phyloP scores from a whole-genome alignment of 2,888 invertebrate genomes.

The Hyalella azteca region DNA sequence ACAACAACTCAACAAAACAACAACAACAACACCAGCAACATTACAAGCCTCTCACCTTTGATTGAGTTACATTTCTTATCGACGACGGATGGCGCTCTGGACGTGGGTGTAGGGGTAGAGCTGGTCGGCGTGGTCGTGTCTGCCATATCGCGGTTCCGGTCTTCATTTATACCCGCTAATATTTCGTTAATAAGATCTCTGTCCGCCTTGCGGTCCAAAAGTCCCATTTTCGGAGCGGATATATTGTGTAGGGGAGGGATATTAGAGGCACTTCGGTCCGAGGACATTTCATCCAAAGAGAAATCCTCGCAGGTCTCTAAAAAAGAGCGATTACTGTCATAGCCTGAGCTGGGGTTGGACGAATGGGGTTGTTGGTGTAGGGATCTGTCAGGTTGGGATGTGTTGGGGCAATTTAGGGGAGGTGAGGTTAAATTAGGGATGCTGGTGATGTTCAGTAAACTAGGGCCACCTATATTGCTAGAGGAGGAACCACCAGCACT shows the following conservation, averaged over 20 bases:
- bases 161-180: conserved; percentile 30
- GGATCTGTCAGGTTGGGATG: not conserved
- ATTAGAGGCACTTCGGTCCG: not conserved
- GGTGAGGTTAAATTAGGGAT: conserved; percentile 18
- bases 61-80: conserved; percentile 38
- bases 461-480: not conserved
- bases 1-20: too few species aligned
- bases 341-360: not conserved
- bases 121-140: conserved; percentile 31
- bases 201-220: conserved; percentile 10
- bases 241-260: conserved; percentile 9
- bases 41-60: conserved; percentile 35
- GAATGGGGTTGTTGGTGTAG: conserved; percentile 16
- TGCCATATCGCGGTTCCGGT: not conserved
- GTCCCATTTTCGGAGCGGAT: conserved; percentile 5
- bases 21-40: not conserved
- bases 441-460: conserved; percentile 7
- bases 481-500: not conserved
- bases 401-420: not conserved
- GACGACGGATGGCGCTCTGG: not conserved
- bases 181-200: conserved; percentile 33
- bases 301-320: conserved; percentile 17
- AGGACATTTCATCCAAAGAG: conserved; percentile 15
- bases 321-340: conserved; percentile 9
- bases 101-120: conserved; percentile 29